A percentile compares a stretch with the other conserved stretches of the same genome.
These are phyloP conservation scores for Pseudomyrmex gracilis DNA, from an alignment of 1,140 invertebrate genomes.

Conservation along the genomic window DNA sequence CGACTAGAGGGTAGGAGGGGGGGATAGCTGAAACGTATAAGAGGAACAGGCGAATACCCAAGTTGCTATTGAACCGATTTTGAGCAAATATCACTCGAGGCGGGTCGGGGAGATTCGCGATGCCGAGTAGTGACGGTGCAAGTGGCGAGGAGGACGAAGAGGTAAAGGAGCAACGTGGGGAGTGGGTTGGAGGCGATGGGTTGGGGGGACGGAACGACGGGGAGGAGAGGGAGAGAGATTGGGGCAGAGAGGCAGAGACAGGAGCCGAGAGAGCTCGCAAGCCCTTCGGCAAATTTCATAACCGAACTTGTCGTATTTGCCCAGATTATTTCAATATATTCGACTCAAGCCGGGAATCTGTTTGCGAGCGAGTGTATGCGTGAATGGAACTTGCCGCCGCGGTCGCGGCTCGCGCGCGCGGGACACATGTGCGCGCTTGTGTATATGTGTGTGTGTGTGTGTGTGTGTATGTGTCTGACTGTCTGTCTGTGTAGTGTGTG, in stretches of 20 bases:
- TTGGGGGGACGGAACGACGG: slow-evolving; percentile 37
- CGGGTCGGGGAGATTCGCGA: slow-evolving; percentile 80
- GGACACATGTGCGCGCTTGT: slow-evolving; percentile 1
- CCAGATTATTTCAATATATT: slow-evolving; percentile 87
- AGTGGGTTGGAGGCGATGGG: slow-evolving; percentile 33
- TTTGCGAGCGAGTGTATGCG: slow-evolving; percentile 85
- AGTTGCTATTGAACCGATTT: slow-evolving; percentile 86
- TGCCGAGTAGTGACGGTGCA: slow-evolving; percentile 69
- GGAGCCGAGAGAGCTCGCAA: slow-evolving; percentile 82
- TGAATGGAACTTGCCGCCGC: slow-evolving; percentile 85
- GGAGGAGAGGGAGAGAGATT: slow-evolving; percentile 50
- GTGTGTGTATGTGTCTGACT: slow-evolving; percentile 33
- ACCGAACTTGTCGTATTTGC: slow-evolving; percentile 87
- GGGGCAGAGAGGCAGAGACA: slow-evolving; percentile 57
- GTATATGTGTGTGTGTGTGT: no score
- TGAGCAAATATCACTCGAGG: slow-evolving; percentile 85
- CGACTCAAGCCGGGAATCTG: slow-evolving; percentile 86
- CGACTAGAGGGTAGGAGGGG: background rate
- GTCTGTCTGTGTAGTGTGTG: slow-evolving; percentile 15
- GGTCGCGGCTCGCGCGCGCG: slow-evolving; percentile 66
- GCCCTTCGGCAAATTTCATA: slow-evolving; percentile 86
- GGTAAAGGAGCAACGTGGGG: slow-evolving; percentile 68
- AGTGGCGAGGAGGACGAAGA: slow-evolving; percentile 69
- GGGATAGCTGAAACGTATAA: slow-evolving; percentile 79
- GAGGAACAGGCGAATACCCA: slow-evolving; percentile 85